Conservation (phyloP, 2,113 vertebrate species). For the Poeciliopsis occidentalis region DNA sequence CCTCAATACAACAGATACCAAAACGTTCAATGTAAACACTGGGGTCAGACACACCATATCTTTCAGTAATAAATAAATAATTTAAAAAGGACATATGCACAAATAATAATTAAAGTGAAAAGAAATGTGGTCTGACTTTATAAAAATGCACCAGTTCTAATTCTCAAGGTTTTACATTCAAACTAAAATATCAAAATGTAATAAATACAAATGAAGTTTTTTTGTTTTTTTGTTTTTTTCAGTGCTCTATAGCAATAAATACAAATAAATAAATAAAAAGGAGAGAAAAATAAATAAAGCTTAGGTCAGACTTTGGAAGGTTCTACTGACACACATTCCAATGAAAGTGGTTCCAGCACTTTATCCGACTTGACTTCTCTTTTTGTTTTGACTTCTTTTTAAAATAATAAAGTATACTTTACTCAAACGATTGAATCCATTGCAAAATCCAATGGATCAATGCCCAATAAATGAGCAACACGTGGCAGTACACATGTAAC, state of each 20-base stretch:
- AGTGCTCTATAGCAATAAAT: neutral
- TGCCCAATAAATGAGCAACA: neutral
- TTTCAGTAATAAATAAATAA: neutral
- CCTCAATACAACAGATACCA: neutral
- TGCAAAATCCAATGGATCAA: neutral
- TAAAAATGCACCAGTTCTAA: neutral
- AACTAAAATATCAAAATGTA: neutral
- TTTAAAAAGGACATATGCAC: neutral
- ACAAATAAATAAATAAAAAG: neutral
- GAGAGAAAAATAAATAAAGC: neutral
- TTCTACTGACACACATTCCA: neutral
- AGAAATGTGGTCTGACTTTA: neutral
- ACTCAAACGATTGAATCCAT: neutral
- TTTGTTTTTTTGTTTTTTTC: neutral
- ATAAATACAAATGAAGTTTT: neutral
- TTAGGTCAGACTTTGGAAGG: neutral
- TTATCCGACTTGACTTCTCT: neutral
- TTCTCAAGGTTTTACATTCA: neutral
- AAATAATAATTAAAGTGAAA: conserved; percentile 12
- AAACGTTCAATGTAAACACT: neutral
- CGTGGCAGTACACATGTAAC: neutral
- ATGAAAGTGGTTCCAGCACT: neutral
- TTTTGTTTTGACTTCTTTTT: too few species aligned
- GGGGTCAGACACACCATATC: neutral
- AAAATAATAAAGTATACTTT: neutral